phyloP scores from a whole-genome alignment of 2,888 invertebrate genomes.

The Dicycla oo region DNA sequence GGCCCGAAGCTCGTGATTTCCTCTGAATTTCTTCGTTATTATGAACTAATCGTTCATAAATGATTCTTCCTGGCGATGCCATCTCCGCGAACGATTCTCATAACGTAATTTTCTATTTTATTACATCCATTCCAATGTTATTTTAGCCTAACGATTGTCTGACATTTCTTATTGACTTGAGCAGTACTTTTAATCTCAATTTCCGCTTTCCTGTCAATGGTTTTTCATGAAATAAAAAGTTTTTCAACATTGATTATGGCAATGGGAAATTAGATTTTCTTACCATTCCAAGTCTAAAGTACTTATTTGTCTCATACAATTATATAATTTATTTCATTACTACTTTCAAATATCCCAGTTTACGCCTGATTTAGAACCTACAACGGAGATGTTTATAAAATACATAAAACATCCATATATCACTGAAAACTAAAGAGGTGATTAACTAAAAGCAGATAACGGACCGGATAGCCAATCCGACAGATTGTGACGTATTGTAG shows the following conservation, averaged over 20 bases:
- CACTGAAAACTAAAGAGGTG: slow-evolving; percentile 26
- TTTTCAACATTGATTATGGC: too few relatives aligned
- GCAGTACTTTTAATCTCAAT: slow-evolving; percentile 19
- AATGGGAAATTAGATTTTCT: not conserved
- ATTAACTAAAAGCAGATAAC: slow-evolving; percentile 53
- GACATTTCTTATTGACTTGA: slow-evolving; percentile 7
- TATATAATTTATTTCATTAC: too few relatives aligned
- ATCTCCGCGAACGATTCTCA: slow-evolving; percentile 7
- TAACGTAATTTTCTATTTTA: slow-evolving; percentile 28
- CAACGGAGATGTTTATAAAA: slow-evolving; percentile 12
- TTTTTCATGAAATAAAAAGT: not conserved
- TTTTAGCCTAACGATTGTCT: slow-evolving; percentile 13
- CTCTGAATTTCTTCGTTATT: slow-evolving; percentile 6
- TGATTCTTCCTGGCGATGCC: slow-evolving; percentile 2
- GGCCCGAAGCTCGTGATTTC: not conserved
- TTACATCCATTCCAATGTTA: slow-evolving; percentile 14
- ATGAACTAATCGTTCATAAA: slow-evolving; percentile 16
- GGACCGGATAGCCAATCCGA: slow-evolving; percentile 41
- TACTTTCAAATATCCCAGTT: not conserved
- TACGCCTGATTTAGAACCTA: not conserved
- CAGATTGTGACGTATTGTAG: slow-evolving; percentile 43
- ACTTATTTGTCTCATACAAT: too few relatives aligned
- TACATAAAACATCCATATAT: slow-evolving; percentile 27
- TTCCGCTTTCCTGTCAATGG: not conserved
- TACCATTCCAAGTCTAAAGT: not conserved